A percentile compares a stretch with the other conserved stretches of the same genome.
These are phyloP conservation scores for Trachelus tabidus DNA, from an alignment of 2,888 invertebrate species.

Conservation along the genomic window DNA sequence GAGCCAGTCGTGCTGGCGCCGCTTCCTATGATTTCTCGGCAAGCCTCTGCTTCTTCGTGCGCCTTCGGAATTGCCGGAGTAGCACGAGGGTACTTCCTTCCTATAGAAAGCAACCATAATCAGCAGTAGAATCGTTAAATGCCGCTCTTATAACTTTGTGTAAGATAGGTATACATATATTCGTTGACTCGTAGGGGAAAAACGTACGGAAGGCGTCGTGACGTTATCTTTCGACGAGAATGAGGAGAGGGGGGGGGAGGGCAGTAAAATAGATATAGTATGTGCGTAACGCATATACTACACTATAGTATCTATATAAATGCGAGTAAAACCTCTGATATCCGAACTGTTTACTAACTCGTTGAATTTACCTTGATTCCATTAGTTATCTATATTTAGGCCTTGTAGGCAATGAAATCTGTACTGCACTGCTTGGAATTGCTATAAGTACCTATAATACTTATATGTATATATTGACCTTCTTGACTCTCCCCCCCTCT, in stretches of 20 bases:
- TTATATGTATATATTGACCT: not conserved
- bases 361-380: constrained; percentile 36
- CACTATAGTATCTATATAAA: not conserved
- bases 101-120: not conserved
- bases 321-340: constrained; percentile 7
- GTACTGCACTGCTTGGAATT: not conserved
- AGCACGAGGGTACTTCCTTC: not conserved
- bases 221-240: not conserved
- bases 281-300: not conserved
- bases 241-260: no score
- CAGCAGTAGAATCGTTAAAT: not conserved
- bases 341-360: constrained; percentile 33
- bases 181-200: no score
- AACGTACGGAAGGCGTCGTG: not conserved
- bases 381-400: constrained; percentile 34
- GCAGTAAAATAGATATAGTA: not conserved
- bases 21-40: not conserved
- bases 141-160: not conserved
- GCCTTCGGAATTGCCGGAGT: not conserved
- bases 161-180: not conserved
- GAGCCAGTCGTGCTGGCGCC: not conserved
- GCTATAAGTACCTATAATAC: not conserved
- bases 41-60: not conserved
- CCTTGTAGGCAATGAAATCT: not conserved
- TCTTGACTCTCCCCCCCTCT: not conserved